phyloP scores from a whole-genome alignment of 2,113 vertebrate genomes.

The Diadophis punctatus region DNA sequence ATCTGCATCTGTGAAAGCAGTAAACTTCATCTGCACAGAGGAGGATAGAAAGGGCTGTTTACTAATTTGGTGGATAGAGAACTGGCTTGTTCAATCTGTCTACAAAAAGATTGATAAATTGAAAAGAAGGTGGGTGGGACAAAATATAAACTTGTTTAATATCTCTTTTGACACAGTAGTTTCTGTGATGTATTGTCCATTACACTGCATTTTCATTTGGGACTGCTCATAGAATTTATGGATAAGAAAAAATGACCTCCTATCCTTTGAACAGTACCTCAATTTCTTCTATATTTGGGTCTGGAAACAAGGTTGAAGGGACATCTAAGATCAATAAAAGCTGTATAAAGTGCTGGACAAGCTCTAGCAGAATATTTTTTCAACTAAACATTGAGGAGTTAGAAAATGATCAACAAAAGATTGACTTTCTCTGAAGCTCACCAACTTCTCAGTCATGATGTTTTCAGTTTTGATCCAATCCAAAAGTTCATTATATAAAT shows the following conservation, averaged over 20 bases:
- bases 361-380: background rate
- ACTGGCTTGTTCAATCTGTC: background rate
- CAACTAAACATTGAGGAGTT: background rate
- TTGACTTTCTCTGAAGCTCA: background rate
- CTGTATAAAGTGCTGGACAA: background rate
- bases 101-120: background rate
- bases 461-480: background rate
- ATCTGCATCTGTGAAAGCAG: background rate
- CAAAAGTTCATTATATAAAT: background rate
- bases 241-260: background rate
- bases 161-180: background rate
- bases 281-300: background rate
- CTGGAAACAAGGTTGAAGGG: background rate
- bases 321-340: background rate
- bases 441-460: background rate
- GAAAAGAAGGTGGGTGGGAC: background rate
- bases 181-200: background rate
- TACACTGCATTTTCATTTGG: background rate
- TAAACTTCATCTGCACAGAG: background rate
- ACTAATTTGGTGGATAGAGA: background rate
- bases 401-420: background rate
- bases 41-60: background rate
- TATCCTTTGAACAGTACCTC: background rate
- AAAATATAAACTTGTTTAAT: background rate
- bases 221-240: background rate